phyloP scores from a whole-genome alignment of 2,113 vertebrate genomes.

The Ageneiosus marmoratus region DNA sequence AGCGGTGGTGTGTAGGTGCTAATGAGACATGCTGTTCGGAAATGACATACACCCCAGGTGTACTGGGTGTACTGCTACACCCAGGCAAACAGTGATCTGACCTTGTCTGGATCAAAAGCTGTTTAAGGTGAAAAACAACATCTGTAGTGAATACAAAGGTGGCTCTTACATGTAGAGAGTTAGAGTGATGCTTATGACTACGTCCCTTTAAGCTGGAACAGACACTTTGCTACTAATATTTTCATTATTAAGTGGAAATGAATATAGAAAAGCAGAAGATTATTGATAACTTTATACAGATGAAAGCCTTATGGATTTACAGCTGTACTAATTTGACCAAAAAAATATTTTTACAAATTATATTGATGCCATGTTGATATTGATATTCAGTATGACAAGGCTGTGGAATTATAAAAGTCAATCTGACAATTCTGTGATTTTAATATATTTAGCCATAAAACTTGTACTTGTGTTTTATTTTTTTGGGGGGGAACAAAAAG shows the following conservation, averaged over 20 bases:
- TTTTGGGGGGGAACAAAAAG: no score
- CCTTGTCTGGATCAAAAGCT: slow-evolving; percentile 9
- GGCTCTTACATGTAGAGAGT: not conserved
- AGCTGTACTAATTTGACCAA: not conserved
- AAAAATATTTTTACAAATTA: not conserved
- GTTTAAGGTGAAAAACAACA: not conserved
- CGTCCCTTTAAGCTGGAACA: not conserved
- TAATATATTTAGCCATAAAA: not conserved
- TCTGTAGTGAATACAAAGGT: not conserved
- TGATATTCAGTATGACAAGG: not conserved
- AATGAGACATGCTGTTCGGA: slow-evolving; percentile 29
- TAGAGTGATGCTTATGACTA: not conserved
- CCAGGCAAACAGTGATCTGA: slow-evolving; percentile 15
- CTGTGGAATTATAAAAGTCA: not conserved
- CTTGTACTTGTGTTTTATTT: not conserved
- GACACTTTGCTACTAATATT: not conserved
- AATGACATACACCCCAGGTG: slow-evolving; percentile 16
- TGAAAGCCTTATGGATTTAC: not conserved
- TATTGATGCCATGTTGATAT: not conserved
- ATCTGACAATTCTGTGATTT: not conserved
- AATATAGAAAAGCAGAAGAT: not conserved
- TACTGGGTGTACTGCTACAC: slow-evolving; percentile 19
- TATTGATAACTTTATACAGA: not conserved
- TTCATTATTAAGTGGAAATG: not conserved
- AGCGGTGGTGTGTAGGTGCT: slow-evolving; percentile 2